Base-by-base conservation (phyloP, 1,140 invertebrate species). In the Zaprionus gabonicus region DNA sequence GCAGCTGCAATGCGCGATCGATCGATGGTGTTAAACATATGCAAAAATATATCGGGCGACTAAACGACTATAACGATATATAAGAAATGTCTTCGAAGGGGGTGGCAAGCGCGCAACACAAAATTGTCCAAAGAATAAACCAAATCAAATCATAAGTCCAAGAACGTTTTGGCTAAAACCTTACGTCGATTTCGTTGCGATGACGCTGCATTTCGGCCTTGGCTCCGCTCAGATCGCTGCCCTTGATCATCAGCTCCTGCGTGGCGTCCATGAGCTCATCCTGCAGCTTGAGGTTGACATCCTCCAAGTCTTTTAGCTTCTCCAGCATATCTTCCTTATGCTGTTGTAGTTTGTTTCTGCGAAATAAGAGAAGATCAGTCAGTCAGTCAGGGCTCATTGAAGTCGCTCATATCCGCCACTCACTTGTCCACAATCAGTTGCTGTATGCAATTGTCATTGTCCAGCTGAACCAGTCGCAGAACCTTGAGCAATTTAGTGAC, bases 401-500 rank as follows among this genome's bases (percentile, higher is more conserved):
- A 59, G 2, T 1, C 20, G 17, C 1, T 17, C 4, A 28, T 28
- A 10, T 4, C 9, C 15, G 23, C 13, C 28, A 91, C 92, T 92
- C 55, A 93, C 93, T 93, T 93, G 64, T 93, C 91, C 62, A 85
- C 82, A 55, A 93, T 94, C 28, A 95, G 82, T 76, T 95, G 95
- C 71, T 94, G 94, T 82, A 95, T 95, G 80, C 94, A 95, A 20
- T 94, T 95, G 73, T 96, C 95, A 77, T 95, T 95, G 72, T 96
- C 95, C 63, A 95, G 90, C 84, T 96, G 95, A 74, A 96, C 96
- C 23, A 96, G 95, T 51, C 95, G 93, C 76, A 97, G 93, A 55
- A 97, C 96, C 81, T 96, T 96, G 65, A 97, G 93, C 79, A 97
- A 92, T 81, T 95, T 96, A 1, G 96, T 96, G 6, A 97, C 94